These are phyloP conservation scores for Pelmatolapia mariae DNA, from an alignment of 2,113 vertebrate genomes.

Conservation along the genomic window DNA sequence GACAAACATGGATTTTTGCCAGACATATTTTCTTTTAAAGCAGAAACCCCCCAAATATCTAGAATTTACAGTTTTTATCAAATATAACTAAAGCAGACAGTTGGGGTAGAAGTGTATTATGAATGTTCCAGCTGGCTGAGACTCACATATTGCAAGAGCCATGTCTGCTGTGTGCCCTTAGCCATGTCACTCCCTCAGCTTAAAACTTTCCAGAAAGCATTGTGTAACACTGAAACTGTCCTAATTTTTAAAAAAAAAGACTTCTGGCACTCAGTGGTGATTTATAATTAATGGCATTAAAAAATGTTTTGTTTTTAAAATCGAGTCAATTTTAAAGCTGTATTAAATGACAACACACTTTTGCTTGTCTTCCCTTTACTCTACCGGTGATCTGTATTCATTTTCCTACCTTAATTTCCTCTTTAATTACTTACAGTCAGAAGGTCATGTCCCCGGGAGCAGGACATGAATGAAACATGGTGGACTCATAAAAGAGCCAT, in stretches of 20 bases:
- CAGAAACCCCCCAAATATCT: background rate
- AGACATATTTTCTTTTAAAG: background rate
- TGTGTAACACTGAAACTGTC: background rate
- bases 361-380: background rate
- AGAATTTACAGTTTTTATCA: background rate
- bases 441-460: background rate
- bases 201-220: background rate
- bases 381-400: background rate
- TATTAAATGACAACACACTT: background rate
- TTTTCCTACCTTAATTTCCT: slow-evolving; percentile 27
- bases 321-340: background rate
- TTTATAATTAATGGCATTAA: background rate
- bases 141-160: background rate
- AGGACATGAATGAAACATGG: background rate
- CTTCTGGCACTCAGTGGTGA: background rate
- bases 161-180: background rate
- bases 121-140: background rate
- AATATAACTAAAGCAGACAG: background rate
- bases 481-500: background rate
- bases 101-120: background rate
- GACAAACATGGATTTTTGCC: background rate
- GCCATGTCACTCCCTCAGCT: background rate
- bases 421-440: background rate
- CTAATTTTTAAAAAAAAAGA: background rate
- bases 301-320: background rate